Conservation (phyloP, 2,113 vertebrate species). For the Vombatus ursinus region DNA sequence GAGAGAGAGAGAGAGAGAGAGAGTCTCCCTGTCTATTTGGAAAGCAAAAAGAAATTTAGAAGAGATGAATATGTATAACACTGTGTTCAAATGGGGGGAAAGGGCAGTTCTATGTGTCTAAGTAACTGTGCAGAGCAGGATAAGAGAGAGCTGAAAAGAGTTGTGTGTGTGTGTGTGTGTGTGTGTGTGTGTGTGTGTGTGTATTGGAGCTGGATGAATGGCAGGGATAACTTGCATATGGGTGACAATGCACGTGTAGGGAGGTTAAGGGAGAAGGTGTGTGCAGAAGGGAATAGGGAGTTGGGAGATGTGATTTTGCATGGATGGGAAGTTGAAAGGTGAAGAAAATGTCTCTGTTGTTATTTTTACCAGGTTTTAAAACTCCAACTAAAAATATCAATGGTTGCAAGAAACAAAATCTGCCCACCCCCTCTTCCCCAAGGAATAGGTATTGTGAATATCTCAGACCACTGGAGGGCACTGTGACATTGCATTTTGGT, state of each 20-base stretch:
- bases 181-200: neutral
- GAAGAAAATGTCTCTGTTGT: neutral
- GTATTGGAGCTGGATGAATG: neutral
- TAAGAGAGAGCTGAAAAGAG: rapidly evolving
- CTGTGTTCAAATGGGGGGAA: neutral
- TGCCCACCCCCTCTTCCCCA: neutral
- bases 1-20: too few relatives aligned
- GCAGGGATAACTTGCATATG: neutral
- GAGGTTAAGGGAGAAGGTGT: neutral
- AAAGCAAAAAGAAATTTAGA: neutral
- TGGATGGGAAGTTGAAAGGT: neutral
- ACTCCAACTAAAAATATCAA: neutral
- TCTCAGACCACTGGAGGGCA: slow-evolving; percentile 82
- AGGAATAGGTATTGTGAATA: slow-evolving; percentile 51
- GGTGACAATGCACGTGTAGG: neutral
- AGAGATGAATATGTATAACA: neutral
- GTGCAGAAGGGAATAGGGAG: neutral
- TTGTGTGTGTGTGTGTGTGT: too few relatives aligned
- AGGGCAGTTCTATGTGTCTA: neutral
- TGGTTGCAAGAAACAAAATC: neutral
- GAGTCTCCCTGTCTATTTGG: neutral
- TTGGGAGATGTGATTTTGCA: neutral
- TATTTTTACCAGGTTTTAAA: slow-evolving; percentile 11
- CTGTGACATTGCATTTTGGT: slow-evolving; percentile 78
- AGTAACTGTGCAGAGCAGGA: neutral